Evolutionary conservation across 2,113 vertebrate genomes (phyloP).

Genomic region (Butorides virescens): DNA sequence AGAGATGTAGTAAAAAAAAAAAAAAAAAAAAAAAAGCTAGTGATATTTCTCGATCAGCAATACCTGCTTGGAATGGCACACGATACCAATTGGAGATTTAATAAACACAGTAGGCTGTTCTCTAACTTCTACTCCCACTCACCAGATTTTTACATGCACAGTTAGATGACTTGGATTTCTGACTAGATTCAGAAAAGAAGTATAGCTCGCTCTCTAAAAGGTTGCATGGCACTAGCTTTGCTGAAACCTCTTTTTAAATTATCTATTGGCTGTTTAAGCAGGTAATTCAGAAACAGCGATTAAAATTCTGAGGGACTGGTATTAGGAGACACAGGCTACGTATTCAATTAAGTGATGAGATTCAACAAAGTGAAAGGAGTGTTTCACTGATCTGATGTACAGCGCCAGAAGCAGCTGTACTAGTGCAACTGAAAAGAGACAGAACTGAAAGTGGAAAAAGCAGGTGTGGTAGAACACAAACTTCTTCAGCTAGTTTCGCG

Average conservation of each 20-base stretch:
- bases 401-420: not conserved
- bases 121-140: not conserved
- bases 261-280: not conserved
- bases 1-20: not conserved
- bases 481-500: not conserved
- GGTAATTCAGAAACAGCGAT: not conserved
- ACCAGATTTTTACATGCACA: not conserved
- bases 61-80: not conserved
- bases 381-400: not conserved
- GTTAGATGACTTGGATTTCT: not conserved
- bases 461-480: not conserved
- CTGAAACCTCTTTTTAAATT: not conserved
- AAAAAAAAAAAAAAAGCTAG: not conserved
- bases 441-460: not conserved
- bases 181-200: not conserved
- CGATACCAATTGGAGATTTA: rapidly evolving
- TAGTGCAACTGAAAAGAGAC: not conserved
- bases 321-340: not conserved
- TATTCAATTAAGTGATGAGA: not conserved
- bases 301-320: not conserved
- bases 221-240: not conserved
- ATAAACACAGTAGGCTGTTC: not conserved
- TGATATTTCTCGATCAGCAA: not conserved
- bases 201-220: not conserved
- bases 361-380: not conserved